phyloP scores from a whole-genome alignment of 1,140 invertebrate genomes.

The Akabosia matsudoensis region DNA sequence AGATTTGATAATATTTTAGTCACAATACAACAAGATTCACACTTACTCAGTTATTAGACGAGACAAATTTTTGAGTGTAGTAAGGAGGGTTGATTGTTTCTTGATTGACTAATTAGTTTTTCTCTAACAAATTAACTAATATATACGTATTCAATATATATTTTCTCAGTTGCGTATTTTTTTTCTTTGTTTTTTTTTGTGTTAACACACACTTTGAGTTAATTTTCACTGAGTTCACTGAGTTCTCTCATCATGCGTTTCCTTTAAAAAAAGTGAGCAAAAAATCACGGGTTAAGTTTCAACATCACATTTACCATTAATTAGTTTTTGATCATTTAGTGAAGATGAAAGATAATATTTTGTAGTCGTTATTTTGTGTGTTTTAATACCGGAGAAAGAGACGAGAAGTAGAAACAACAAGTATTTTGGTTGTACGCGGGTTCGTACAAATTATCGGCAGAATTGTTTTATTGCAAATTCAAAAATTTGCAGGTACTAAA shows the following conservation, averaged over 20 bases:
- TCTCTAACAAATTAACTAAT: not conserved
- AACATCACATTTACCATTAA: not conserved
- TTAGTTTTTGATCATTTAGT: not conserved
- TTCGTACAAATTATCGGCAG: not conserved
- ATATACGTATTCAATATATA: not conserved
- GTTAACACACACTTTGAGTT: not conserved
- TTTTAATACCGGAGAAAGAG: not conserved
- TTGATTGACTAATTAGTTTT: conserved; percentile 18
- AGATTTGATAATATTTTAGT: not conserved
- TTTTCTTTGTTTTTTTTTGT: not conserved
- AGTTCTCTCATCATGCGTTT: not conserved
- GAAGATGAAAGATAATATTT: too few species aligned
- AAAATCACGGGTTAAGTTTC: not conserved
- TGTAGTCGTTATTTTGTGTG: not conserved
- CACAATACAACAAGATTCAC: not conserved
- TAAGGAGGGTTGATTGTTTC: not conserved
- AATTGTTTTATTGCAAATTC: not conserved
- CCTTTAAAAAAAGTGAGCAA: not conserved
- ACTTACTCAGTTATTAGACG: not conserved
- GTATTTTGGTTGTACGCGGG: not conserved
- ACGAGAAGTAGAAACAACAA: not conserved
- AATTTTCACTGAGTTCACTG: not conserved
- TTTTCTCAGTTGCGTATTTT: not conserved
- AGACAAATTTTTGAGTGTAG: not conserved
- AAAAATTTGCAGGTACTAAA: not conserved